Conservation (phyloP, 2,888 invertebrate genomes). For the Clusia tigrina region DNA sequence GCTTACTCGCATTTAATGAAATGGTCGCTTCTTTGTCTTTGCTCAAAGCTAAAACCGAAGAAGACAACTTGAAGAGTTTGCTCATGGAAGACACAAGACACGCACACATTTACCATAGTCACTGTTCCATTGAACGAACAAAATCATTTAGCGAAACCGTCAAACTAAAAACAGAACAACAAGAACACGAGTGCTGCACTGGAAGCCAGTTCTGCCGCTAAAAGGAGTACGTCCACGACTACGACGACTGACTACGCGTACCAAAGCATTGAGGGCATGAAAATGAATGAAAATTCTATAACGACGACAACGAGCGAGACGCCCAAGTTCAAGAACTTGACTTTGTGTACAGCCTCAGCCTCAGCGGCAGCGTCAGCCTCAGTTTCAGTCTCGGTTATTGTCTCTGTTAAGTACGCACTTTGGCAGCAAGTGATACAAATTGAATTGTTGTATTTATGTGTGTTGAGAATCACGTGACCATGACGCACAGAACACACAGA, state of each 20-base stretch:
- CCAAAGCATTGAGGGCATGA: not conserved
- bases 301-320: not conserved
- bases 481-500: conserved; percentile 43
- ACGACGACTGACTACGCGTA: conserved; percentile 13
- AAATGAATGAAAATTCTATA: conserved; percentile 22
- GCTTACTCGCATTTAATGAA: conserved; percentile 1
- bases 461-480: conserved; percentile 61
- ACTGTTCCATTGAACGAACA: conserved; percentile 65
- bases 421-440: conserved; percentile 46
- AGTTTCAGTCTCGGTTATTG: too few relatives aligned
- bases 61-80: conserved; percentile 3
- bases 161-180: conserved; percentile 37
- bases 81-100: not conserved
- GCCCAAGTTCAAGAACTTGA: not conserved
- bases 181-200: conserved; percentile 25
- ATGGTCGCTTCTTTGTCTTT: not conserved
- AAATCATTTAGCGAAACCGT: conserved; percentile 65
- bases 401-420: too few relatives aligned
- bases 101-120: conserved; percentile 52
- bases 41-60: conserved; percentile 7
- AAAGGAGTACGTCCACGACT: conserved; percentile 12
- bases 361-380: not conserved
- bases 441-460: conserved; percentile 51
- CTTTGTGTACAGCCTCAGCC: not conserved
- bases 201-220: not conserved